Conservation (phyloP, 2,797 vertebrate genomes). For the Brotula barbata region DNA sequence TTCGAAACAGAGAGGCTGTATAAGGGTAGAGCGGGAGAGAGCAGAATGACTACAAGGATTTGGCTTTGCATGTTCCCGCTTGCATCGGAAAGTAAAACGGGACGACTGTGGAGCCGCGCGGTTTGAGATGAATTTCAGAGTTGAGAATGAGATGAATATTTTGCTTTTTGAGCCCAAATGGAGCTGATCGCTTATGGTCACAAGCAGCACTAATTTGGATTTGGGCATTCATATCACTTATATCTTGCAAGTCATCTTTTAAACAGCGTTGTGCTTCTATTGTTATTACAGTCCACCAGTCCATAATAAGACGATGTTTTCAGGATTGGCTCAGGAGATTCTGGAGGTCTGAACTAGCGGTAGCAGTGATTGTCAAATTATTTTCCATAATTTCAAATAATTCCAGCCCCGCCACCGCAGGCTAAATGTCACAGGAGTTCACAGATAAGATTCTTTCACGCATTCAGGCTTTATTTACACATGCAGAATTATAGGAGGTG, state of each 20-base stretch:
- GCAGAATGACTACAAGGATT: slow-evolving; percentile 41
- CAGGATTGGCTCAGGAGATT: too few relatives aligned
- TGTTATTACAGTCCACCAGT: too few relatives aligned
- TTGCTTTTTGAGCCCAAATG: slow-evolving; percentile 20
- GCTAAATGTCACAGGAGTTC: too few relatives aligned
- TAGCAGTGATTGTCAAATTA: too few relatives aligned
- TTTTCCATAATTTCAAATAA: too few relatives aligned
- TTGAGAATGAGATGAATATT: slow-evolving; percentile 47
- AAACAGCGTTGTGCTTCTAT: too few relatives aligned
- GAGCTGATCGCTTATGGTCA: slow-evolving; percentile 29
- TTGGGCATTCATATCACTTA: background rate
- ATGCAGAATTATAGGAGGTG: background rate
- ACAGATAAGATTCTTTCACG: background rate
- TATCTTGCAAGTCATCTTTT: slow-evolving; percentile 1
- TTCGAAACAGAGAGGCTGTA: slow-evolving; percentile 23
- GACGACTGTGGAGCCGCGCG: slow-evolving; percentile 16
- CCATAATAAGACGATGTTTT: too few relatives aligned
- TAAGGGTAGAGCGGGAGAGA: slow-evolving; percentile 36
- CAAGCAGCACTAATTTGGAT: slow-evolving; percentile 6
- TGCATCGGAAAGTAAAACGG: slow-evolving; percentile 23
- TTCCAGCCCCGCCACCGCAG: too few relatives aligned
- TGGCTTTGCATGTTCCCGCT: slow-evolving; percentile 10
- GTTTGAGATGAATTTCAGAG: slow-evolving; percentile 37
- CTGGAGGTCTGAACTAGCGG: too few relatives aligned
- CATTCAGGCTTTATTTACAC: background rate